Conservation (phyloP, 2,888 invertebrate species). For the Microchrysa polita region DNA sequence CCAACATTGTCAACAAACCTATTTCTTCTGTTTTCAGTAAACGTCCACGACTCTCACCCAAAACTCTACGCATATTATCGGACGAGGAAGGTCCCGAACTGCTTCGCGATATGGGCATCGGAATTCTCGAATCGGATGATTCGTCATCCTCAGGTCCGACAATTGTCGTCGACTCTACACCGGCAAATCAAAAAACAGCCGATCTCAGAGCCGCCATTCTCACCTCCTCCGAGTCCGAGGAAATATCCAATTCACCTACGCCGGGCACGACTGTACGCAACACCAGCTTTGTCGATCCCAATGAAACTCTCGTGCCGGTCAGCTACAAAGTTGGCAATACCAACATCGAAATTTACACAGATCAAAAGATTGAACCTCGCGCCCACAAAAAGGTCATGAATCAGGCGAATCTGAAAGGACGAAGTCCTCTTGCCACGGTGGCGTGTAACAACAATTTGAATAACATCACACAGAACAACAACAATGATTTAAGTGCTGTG, state of each 20-base stretch:
- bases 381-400: slow-evolving; percentile 57
- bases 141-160: slow-evolving; percentile 58
- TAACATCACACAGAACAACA: slow-evolving; percentile 57
- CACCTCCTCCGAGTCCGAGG: slow-evolving; percentile 21
- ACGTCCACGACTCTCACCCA: slow-evolving; percentile 34
- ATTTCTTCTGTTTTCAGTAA: too few relatives aligned
- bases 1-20: too few relatives aligned
- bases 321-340: slow-evolving; percentile 45
- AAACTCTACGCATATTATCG: slow-evolving; percentile 34
- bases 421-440: slow-evolving; percentile 62
- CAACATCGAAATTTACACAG: slow-evolving; percentile 58
- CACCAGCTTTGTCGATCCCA: slow-evolving; percentile 53
- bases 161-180: slow-evolving; percentile 54
- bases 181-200: slow-evolving; percentile 56
- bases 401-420: slow-evolving; percentile 55
- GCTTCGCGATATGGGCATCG: slow-evolving; percentile 70
- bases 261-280: slow-evolving; percentile 52
- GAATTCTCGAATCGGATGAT: slow-evolving; percentile 68
- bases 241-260: slow-evolving; percentile 26
- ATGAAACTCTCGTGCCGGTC: slow-evolving; percentile 52
- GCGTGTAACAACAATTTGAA: slow-evolving; percentile 59
- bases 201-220: slow-evolving; percentile 54
- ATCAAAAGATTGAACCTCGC: slow-evolving; percentile 49
- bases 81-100: slow-evolving; percentile 65
- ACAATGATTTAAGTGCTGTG: slow-evolving; percentile 50